phyloP scores from a whole-genome alignment of 2,888 invertebrate genomes.

The Busseola fusca region DNA sequence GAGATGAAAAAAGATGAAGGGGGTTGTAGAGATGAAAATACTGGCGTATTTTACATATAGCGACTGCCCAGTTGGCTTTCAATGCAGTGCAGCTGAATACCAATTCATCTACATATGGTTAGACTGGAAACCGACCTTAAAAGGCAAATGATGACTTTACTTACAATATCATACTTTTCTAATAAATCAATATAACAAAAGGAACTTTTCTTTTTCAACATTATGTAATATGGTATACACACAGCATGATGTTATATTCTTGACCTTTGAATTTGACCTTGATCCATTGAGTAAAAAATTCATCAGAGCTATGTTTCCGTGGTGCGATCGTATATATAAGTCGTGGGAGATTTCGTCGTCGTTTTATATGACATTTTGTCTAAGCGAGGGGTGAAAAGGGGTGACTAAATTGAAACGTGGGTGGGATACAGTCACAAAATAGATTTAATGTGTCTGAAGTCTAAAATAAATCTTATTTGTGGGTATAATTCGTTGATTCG shows the following conservation, averaged over 20 bases:
- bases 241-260: slow-evolving; percentile 10
- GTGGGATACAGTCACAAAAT: background rate
- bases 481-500: background rate
- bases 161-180: background rate
- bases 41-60: no score
- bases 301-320: slow-evolving; percentile 18
- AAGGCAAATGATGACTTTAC: background rate
- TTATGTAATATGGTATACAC: background rate
- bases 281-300: slow-evolving; percentile 38
- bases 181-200: background rate
- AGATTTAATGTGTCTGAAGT: background rate
- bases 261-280: slow-evolving; percentile 40
- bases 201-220: background rate
- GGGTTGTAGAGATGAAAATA: no score
- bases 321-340: slow-evolving; percentile 22
- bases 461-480: background rate
- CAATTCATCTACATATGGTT: background rate
- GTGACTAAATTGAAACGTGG: background rate
- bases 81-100: no score
- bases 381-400: slow-evolving; percentile 6
- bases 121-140: background rate
- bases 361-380: slow-evolving; percentile 27
- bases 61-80: no score
- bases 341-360: slow-evolving; percentile 9
- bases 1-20: no score